Percentiles rank a stretch among this genome's conserved stretches.
phyloP scores from a whole-genome alignment of 2,888 invertebrate species.

The Tiliacea citrago region DNA sequence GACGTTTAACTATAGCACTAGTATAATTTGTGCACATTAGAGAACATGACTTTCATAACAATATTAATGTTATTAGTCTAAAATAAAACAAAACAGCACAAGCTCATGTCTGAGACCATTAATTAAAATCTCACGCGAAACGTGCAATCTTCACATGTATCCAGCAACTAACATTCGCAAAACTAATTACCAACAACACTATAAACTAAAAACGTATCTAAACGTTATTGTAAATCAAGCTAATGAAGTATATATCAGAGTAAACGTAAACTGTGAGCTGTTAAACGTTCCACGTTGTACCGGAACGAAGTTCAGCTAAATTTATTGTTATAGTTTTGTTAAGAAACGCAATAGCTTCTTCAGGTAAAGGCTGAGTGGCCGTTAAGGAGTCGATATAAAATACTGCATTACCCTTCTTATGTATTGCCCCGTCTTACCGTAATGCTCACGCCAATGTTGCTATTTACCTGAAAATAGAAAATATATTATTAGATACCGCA shows the following conservation, averaged over 20 bases:
- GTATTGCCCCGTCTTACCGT: constrained; percentile 66
- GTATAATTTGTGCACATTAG: constrained; percentile 3
- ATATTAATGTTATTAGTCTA: constrained; percentile 26
- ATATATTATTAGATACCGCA: constrained; percentile 69
- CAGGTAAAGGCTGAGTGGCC: constrained; percentile 73
- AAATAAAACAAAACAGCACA: constrained; percentile 7
- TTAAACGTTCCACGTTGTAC: constrained; percentile 78
- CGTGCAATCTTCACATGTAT: constrained; percentile 49
- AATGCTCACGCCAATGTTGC: constrained; percentile 61
- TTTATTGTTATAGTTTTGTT: constrained; percentile 86
- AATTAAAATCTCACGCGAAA: constrained; percentile 43
- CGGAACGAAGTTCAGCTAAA: constrained; percentile 81
- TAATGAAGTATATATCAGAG: constrained; percentile 76
- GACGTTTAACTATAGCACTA: not conserved
- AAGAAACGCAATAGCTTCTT: constrained; percentile 81
- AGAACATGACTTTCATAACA: constrained; percentile 16
- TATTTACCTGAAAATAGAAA: constrained; percentile 79
- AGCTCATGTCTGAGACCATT: constrained; percentile 19
- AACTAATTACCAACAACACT: constrained; percentile 59
- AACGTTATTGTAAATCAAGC: constrained; percentile 66
- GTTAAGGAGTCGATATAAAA: constrained; percentile 80
- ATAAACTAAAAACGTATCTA: constrained; percentile 61
- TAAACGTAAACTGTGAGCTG: constrained; percentile 79
- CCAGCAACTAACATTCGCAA: constrained; percentile 36
- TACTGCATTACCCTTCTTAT: constrained; percentile 74